Percentiles rank a stretch among this genome's conserved stretches.
These are phyloP conservation scores for Meta bourneti DNA, from an alignment of 2,888 invertebrate species.

Conservation along the genomic window DNA sequence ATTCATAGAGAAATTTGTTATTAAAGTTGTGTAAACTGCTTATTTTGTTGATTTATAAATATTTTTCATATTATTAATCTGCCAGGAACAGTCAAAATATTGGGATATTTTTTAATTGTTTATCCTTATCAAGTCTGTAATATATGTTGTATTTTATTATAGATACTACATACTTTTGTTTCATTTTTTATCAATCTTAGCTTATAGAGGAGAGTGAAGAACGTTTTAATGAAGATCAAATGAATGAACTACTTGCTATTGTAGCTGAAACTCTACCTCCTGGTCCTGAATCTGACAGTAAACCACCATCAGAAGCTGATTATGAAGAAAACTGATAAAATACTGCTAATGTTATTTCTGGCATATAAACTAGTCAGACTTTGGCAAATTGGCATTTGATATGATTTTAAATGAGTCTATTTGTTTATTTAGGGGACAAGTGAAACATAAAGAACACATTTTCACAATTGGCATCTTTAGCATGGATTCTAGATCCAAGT, in stretches of 20 bases:
- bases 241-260: slow-evolving; percentile 56
- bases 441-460: not conserved
- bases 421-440: not conserved
- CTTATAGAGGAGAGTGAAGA: slow-evolving; percentile 75
- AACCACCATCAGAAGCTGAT: slow-evolving; percentile 57
- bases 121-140: too few relatives aligned
- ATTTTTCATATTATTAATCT: too few relatives aligned
- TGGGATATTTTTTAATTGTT: too few relatives aligned
- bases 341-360: not conserved
- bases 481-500: too few relatives aligned
- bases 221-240: slow-evolving; percentile 68
- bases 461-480: too few relatives aligned
- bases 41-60: too few relatives aligned
- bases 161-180: too few relatives aligned
- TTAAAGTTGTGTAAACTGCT: too few relatives aligned
- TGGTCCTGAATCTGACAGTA: slow-evolving; percentile 50
- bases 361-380: not conserved
- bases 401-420: too few relatives aligned
- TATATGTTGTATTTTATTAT: too few relatives aligned
- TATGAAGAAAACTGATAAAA: slow-evolving; percentile 59
- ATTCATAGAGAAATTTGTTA: too few relatives aligned
- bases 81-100: too few relatives aligned
- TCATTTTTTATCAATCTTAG: not conserved
- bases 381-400: not conserved
- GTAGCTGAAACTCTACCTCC: slow-evolving; percentile 47